A percentile compares a stretch with the other conserved stretches of the same genome.
These are phyloP conservation scores for Limnephilus lunatus DNA, from an alignment of 2,888 invertebrate species.

Conservation along the genomic window DNA sequence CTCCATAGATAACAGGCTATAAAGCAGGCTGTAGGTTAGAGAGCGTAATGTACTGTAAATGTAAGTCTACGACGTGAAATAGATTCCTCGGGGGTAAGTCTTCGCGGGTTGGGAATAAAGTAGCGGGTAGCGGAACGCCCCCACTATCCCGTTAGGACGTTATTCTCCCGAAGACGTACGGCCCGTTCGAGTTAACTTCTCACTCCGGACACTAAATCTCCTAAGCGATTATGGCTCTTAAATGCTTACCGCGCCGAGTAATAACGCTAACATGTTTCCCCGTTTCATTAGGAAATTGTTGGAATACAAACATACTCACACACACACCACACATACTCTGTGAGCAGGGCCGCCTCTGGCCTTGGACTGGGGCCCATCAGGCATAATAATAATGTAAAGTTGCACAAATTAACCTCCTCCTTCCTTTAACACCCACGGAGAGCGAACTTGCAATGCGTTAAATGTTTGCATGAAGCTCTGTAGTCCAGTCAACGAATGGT, in stretches of 20 bases:
- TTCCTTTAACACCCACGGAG: background rate
- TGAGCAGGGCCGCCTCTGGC: slow-evolving; percentile 3
- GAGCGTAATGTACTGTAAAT: slow-evolving; percentile 2
- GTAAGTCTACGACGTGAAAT: background rate
- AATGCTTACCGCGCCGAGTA: slow-evolving; percentile 53
- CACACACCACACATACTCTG: background rate
- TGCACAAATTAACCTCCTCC: background rate
- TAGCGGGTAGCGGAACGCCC: background rate
- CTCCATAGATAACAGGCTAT: background rate
- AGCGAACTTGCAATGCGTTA: background rate
- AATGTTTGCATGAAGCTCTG: background rate
- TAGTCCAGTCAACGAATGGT: no score
- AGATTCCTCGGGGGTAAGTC: background rate
- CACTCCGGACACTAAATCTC: slow-evolving; percentile 60
- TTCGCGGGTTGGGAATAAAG: background rate
- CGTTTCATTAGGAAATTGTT: slow-evolving; percentile 61
- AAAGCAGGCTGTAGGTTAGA: background rate
- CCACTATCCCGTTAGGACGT: slow-evolving; percentile 26
- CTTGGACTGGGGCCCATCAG: background rate
- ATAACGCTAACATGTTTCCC: slow-evolving; percentile 55
- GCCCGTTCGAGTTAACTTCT: slow-evolving; percentile 54
- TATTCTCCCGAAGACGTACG: slow-evolving; percentile 55
- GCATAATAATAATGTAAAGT: background rate
- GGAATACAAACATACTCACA: background rate
- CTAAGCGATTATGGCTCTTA: slow-evolving; percentile 59